Conservation (phyloP, 2,113 vertebrate genomes). For the Gopherus flavomarginatus region DNA sequence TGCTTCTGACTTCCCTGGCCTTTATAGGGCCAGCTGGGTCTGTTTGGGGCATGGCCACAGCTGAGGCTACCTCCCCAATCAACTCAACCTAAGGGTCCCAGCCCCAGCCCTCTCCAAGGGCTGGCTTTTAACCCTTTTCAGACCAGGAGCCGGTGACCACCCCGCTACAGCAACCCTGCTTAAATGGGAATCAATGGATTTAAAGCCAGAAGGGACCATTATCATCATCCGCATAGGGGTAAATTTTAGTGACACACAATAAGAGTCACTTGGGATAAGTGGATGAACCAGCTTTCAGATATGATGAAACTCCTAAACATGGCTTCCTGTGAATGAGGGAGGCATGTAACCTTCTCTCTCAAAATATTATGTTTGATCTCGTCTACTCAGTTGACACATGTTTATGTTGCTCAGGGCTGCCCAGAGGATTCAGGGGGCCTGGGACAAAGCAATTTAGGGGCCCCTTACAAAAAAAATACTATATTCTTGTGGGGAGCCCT, state of each 20-base stretch:
- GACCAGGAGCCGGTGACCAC: no score
- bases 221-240: not conserved
- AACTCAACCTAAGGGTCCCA: no score
- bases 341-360: not conserved
- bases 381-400: not conserved
- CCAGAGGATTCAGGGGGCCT: no score
- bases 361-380: not conserved
- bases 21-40: no score
- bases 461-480: no score
- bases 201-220: not conserved
- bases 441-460: no score
- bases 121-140: no score
- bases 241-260: not conserved
- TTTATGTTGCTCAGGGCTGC: not conserved
- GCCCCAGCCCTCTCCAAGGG: no score
- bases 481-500: no score
- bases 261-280: not conserved
- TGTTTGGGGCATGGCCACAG: no score
- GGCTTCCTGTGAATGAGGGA: not conserved
- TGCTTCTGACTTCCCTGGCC: no score
- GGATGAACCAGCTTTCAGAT: not conserved
- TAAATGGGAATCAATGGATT: not conserved
- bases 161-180: not conserved
- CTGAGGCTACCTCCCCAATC: no score
- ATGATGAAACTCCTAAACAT: not conserved